phyloP scores from a whole-genome alignment of 2,888 invertebrate species.

The Abscondita cerata region DNA sequence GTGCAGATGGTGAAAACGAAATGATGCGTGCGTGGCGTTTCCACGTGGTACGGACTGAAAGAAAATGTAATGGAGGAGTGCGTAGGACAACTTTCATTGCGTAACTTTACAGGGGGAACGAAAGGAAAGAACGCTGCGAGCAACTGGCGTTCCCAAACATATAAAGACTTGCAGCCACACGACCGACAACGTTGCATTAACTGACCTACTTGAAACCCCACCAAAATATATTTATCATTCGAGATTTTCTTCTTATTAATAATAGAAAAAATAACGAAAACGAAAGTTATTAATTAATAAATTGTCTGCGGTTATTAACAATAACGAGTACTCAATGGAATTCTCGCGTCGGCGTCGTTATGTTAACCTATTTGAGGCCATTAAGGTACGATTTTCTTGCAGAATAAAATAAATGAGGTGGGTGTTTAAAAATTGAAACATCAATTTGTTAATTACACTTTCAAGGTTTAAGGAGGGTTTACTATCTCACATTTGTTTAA shows the following conservation, averaged over 20 bases:
- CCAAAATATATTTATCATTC: conserved; percentile 21
- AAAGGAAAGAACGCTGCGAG: conserved; percentile 36
- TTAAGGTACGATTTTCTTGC: conserved; percentile 7
- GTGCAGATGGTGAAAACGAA: conserved; percentile 60
- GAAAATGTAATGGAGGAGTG: conserved; percentile 59
- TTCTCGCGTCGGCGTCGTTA: too few relatives aligned
- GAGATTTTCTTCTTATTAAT: background rate
- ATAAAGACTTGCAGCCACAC: conserved; percentile 49
- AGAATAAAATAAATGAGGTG: background rate
- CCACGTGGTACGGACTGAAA: conserved; percentile 40
- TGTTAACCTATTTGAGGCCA: conserved; percentile 11
- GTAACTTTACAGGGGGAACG: conserved; percentile 56
- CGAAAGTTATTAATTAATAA: background rate
- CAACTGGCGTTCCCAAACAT: conserved; percentile 22
- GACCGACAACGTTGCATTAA: conserved; percentile 47
- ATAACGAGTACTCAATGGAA: too few relatives aligned
- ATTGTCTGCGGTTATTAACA: too few relatives aligned
- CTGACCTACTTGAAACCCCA: conserved; percentile 45
- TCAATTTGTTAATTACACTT: too few relatives aligned
- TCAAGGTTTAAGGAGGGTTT: too few relatives aligned
- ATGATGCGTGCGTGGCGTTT: conserved; percentile 46
- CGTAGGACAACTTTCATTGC: conserved; percentile 62
- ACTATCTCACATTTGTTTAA: too few relatives aligned
- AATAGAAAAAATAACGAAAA: background rate
- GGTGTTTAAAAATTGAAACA: conserved; percentile 4